Evolutionary conservation across 2,797 vertebrate species (phyloP).

Genomic region (Okamejei kenojei): DNA sequence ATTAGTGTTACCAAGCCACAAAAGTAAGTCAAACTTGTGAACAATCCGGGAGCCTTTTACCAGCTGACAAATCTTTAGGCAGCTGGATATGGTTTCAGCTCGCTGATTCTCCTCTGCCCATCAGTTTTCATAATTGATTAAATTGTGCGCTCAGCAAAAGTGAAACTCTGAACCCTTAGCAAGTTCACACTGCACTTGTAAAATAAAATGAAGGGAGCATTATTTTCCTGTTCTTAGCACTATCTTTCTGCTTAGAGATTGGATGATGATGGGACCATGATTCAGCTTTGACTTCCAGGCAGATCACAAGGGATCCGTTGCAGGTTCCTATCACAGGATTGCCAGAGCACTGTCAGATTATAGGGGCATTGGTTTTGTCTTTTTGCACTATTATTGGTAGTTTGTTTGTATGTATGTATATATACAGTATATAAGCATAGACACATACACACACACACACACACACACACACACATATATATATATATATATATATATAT

Average conservation of each 20-base stretch:
- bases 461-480: too few species aligned
- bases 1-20: not conserved
- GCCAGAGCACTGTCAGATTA: too few species aligned
- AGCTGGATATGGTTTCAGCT: not conserved
- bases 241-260: not conserved
- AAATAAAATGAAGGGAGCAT: not conserved
- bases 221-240: not conserved
- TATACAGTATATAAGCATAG: too few species aligned
- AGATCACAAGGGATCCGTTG: not conserved
- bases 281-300: not conserved
- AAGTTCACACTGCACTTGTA: not conserved
- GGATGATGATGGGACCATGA: not conserved
- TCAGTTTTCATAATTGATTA: slow-evolving; percentile 5
- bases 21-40: not conserved
- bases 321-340: too few species aligned
- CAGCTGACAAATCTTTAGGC: not conserved
- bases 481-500: too few species aligned
- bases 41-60: not conserved
- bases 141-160: not conserved
- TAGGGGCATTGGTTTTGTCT: too few species aligned
- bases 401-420: too few species aligned
- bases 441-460: too few species aligned
- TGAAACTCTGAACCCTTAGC: not conserved
- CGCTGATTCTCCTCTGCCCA: not conserved
- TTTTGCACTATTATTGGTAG: too few species aligned